A percentile compares a stretch with the other conserved stretches of the same genome.
phyloP scores from a whole-genome alignment of 2,888 invertebrate species.

The Athetis lepigone region DNA sequence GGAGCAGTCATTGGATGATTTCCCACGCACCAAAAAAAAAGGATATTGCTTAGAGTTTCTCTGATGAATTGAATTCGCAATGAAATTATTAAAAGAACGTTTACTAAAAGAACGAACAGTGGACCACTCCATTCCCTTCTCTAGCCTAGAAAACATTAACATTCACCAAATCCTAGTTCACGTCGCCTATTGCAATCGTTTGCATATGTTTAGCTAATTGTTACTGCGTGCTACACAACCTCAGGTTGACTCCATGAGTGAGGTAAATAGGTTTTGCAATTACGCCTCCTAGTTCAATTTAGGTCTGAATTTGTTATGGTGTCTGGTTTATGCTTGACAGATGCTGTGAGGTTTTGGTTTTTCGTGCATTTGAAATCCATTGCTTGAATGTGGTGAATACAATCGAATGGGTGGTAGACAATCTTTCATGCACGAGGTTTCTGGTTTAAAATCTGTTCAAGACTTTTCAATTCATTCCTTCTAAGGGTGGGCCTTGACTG shows the following conservation, averaged over 20 bases:
- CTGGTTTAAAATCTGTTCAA: no score
- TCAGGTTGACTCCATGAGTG: conserved; percentile 39
- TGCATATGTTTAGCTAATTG: conserved; percentile 70
- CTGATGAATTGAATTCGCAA: no score
- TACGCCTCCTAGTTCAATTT: conserved; percentile 39
- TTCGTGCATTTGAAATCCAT: no score
- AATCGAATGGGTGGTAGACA: no score
- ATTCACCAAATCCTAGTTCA: conserved; percentile 66
- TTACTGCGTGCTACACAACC: conserved; percentile 59
- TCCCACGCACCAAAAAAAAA: no score
- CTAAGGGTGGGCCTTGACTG: no score
- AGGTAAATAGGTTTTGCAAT: conserved; percentile 49
- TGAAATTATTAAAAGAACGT: no score
- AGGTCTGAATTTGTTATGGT: conserved; percentile 18
- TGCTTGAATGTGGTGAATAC: no score
- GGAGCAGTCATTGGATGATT: no score
- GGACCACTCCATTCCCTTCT: conserved; percentile 39
- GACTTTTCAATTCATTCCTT: no score
- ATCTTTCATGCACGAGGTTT: no score
- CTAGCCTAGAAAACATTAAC: conserved; percentile 61
- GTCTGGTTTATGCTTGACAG: conserved; percentile 7
- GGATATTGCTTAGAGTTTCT: no score
- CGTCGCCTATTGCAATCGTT: conserved; percentile 65
- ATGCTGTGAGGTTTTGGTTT: background rate
- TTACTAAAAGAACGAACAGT: background rate